These are phyloP conservation scores for Girardinus metallicus DNA, from an alignment of 2,797 vertebrate species.

Conservation along the genomic window DNA sequence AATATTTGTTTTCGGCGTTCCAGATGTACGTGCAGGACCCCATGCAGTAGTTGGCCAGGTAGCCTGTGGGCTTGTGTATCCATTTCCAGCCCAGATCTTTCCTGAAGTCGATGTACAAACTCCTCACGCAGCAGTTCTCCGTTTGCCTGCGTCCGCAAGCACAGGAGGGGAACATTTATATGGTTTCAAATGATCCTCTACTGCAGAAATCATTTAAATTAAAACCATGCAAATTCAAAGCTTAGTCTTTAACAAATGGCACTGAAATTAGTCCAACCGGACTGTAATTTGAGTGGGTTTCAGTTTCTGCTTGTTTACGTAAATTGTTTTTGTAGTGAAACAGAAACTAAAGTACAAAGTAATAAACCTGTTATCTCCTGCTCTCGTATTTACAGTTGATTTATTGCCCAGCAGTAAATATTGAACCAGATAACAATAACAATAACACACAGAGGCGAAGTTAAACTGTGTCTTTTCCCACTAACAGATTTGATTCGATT, in stretches of 20 bases:
- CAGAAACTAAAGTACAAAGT: neutral
- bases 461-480: no score
- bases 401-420: neutral
- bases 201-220: neutral
- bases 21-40: conserved; percentile 93
- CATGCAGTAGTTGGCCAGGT: conserved; percentile 92
- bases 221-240: no score
- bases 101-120: conserved; percentile 92
- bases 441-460: neutral
- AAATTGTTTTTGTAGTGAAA: neutral
- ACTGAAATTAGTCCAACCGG: neutral
- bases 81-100: conserved; percentile 95
- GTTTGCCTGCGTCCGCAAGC: conserved; percentile 56
- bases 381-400: neutral
- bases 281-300: neutral
- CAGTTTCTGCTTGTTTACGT: neutral
- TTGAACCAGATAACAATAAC: neutral
- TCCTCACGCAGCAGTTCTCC: conserved; percentile 87
- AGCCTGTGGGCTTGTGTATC: conserved; percentile 91
- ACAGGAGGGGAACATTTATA: neutral
- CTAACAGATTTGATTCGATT: no score
- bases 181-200: no score
- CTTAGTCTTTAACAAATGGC: neutral
- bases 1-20: conserved; percentile 92
- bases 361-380: neutral